Conservation (phyloP, 2,113 vertebrate genomes). For the Elephantulus edwardii region DNA sequence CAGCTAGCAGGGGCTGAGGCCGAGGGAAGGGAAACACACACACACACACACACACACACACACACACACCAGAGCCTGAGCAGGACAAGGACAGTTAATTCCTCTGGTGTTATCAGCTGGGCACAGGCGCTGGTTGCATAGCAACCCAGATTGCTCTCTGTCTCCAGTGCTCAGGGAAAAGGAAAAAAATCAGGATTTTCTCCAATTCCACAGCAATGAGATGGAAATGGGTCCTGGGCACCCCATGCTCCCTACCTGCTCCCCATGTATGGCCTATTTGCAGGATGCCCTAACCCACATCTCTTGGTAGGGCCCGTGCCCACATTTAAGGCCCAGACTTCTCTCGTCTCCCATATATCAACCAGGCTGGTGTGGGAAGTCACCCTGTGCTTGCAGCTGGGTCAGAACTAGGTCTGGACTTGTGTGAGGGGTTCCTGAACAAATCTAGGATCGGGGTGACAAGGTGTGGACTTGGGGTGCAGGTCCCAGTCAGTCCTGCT, state of each 20-base stretch:
- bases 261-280: neutral
- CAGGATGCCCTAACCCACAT: neutral
- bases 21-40: slow-evolving; percentile 71
- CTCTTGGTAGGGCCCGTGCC: neutral
- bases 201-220: slow-evolving; percentile 75
- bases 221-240: slow-evolving; percentile 66
- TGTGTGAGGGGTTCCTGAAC: neutral
- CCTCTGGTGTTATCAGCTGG: slow-evolving; percentile 87
- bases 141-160: slow-evolving; percentile 85
- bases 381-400: no score
- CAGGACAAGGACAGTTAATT: slow-evolving; percentile 85
- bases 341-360: neutral
- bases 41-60: no score
- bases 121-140: slow-evolving; percentile 87
- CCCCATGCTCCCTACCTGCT: slow-evolving; percentile 4
- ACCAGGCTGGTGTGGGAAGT: neutral
- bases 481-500: neutral
- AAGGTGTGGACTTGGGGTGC: no score
- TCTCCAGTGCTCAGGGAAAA: slow-evolving; percentile 49
- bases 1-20: slow-evolving; percentile 66
- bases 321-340: neutral
- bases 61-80: slow-evolving; percentile 76
- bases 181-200: slow-evolving; percentile 78
- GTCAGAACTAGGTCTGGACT: neutral
- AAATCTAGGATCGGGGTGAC: neutral